These are phyloP conservation scores for Psococerastis gibbosa DNA, from an alignment of 2,888 invertebrate genomes.

Conservation along the genomic window DNA sequence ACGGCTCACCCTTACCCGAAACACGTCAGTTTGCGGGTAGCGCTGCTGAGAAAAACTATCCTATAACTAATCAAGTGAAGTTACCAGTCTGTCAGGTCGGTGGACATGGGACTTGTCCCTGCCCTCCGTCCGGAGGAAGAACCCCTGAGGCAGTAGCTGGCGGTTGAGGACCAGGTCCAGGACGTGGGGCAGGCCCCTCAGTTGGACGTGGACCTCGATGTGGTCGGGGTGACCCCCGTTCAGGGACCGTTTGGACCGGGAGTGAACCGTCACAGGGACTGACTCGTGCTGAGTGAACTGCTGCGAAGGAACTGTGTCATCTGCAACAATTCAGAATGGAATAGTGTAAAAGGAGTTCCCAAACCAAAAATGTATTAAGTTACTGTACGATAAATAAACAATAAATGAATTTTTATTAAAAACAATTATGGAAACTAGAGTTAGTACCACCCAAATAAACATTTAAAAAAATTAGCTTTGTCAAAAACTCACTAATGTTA, in stretches of 20 bases:
- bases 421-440: too few relatives aligned
- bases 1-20: too few relatives aligned
- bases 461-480: too few relatives aligned
- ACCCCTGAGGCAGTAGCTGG: background rate
- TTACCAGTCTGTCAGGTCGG: conserved; percentile 23
- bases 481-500: too few relatives aligned
- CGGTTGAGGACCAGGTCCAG: background rate
- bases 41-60: conserved; percentile 1
- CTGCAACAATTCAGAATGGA: too few relatives aligned
- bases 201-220: background rate
- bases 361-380: too few relatives aligned
- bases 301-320: background rate
- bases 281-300: background rate
- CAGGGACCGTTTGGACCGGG: background rate
- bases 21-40: too few relatives aligned
- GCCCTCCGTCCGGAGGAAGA: background rate
- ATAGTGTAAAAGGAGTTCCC: too few relatives aligned
- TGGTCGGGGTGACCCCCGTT: background rate
- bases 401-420: too few relatives aligned
- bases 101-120: conserved; percentile 26
- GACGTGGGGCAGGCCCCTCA: background rate
- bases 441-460: too few relatives aligned
- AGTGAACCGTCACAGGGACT: background rate
- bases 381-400: too few relatives aligned
- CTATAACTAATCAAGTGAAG: conserved; percentile 2